Evolutionary conservation across 1,140 invertebrate genomes (phyloP), one percentile per base, ranked within the genome.

Genomic region (Oreohelix idahoensis): DNA sequence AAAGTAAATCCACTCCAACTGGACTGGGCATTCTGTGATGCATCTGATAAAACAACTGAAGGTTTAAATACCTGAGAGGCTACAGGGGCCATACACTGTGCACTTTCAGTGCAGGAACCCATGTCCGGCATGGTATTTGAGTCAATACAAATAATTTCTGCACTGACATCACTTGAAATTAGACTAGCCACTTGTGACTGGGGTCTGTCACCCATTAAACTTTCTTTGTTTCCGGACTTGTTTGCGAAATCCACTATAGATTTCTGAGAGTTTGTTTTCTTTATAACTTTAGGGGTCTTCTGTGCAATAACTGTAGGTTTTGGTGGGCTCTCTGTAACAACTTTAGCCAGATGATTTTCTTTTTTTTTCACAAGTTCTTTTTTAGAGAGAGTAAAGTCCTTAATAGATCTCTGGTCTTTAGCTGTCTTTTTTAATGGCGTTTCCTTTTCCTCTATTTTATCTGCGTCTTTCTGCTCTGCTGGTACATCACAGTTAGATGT

Each of bases 371-470:
- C 23, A 11, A 32, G 0, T 32, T 81, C 79, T 29, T 63, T 45
- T 36, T 75, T 81, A 29, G 71, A 66, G 26, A 75, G 26, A 45
- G 83, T 49, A 45, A 85, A 85, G 51, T 81, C 82, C 69, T 81
- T 83, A 20, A 86, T 86, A 63, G 85, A 86, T 45, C 79, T 51
- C 39, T 86, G 85, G 45, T 86, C 85, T 39, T 82, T 81, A n/a
- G 75, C 39, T 42, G 73, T 36, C 58, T 20, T 42, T 35, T 69
- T 76, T 11, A 13, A 8, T 5, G 79, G 79, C 20, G 63, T 53
- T 39, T 81, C 45, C 39, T 76, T 32, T 13, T 32, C 36, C 36
- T 58, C 78, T 23, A n/a, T 80, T 1, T 42, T 73, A 0, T 26
- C 51, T 29, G 2, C 74, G n/a, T 71, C 79, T 66, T 51, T 76